phyloP scores from a whole-genome alignment of 2,888 invertebrate genomes.

The Drymonia ruficornis region DNA sequence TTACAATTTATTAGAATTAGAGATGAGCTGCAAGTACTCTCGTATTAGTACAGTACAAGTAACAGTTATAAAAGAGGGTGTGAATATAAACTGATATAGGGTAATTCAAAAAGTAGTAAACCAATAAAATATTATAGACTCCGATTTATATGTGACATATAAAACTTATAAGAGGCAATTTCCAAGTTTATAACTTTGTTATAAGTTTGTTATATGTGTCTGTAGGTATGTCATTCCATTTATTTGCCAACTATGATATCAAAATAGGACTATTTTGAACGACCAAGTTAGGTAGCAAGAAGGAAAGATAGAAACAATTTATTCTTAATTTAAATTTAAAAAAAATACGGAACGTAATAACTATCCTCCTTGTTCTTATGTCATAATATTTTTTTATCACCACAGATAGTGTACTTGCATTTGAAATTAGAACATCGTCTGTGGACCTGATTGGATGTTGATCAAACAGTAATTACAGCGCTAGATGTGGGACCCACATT shows the following conservation, averaged over 20 bases:
- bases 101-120: constrained; percentile 19
- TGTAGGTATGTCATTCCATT: too few relatives aligned
- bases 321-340: too few relatives aligned
- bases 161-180: constrained; percentile 13
- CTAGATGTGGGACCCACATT: constrained; percentile 48
- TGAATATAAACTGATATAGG: neutral
- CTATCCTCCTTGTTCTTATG: too few relatives aligned
- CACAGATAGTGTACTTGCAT: neutral
- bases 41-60: neutral
- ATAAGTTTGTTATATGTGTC: constrained; percentile 1
- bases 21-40: too few relatives aligned
- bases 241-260: neutral
- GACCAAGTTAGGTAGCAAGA: too few relatives aligned
- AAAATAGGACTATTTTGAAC: neutral
- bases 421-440: neutral
- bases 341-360: too few relatives aligned
- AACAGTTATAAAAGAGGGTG: neutral
- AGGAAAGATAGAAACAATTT: too few relatives aligned
- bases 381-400: neutral
- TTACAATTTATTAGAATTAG: too few relatives aligned
- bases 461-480: constrained; percentile 28
- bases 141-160: constrained; percentile 15
- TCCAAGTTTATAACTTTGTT: neutral
- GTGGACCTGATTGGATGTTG: constrained; percentile 14
- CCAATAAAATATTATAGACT: constrained; percentile 34